Evolutionary conservation across 2,888 invertebrate genomes (phyloP), one percentile per base, ranked within the genome.

Genomic region (Drosophila atroscutellata): DNA sequence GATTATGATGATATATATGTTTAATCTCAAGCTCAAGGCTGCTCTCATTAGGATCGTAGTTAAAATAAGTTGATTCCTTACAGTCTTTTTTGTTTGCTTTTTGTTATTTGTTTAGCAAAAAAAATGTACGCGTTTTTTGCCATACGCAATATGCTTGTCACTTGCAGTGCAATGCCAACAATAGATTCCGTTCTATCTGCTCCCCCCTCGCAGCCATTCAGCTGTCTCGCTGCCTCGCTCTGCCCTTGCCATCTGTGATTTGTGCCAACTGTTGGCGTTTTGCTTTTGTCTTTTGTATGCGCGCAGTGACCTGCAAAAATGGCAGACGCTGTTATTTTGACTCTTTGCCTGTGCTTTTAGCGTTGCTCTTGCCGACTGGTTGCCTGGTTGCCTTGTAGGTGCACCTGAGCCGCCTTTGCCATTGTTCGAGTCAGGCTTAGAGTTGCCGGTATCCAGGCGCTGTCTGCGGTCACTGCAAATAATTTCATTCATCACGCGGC

Each of bases 241-340:
- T n/a, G 11, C 39, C 39, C 11, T 8, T 2, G 9, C 51, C 8
- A 28, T 81, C 86, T 77, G 72, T 80, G 88, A 75, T 89, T 90
- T 86, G 80, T 85, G 90, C 88, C 86, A 88, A 85, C 85, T 88
- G 86, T 90, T 80, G 83, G 69, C 80, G 49, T 60, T 67, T 67
- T 62, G 63, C 69, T 59, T 85, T 85, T 90, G 91, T 83, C 90
- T 83, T 87, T 88, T 88, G 91, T 90, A 78, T 86, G 84, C 84
- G 91, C 91, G 82, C 92, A 91, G 89, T 91, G 91, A 92, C 91
- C 91, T 91, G 92, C 91, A 83, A 91, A 92, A 91, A 87, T 81
- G 86, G 90, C 91, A 92, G 92, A 91, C 92, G 85, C 79, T 78
- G 63, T 79, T 83, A 83, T 86, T 88, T 86, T 82, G 69, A 75